These are phyloP conservation scores for Thomomys bottae DNA, from an alignment of 2,113 vertebrate genomes.

Conservation along the genomic window DNA sequence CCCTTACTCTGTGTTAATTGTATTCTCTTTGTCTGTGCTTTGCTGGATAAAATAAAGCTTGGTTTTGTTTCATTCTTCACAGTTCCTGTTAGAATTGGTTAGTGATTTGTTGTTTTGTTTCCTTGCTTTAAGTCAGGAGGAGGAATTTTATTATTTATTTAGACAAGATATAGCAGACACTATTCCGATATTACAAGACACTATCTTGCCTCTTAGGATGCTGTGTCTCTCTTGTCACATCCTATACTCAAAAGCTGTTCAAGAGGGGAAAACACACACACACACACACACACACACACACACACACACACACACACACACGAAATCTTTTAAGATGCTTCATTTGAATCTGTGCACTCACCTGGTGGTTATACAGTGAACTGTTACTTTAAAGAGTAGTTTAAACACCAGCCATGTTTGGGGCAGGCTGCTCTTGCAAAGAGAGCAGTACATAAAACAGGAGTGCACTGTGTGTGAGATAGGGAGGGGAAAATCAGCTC, in stretches of 20 bases:
- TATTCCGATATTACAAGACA: slow-evolving; percentile 13
- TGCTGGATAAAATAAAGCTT: slow-evolving; percentile 67
- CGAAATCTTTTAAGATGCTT: slow-evolving; percentile 83
- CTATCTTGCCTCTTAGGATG: slow-evolving; percentile 57
- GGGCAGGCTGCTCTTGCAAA: slow-evolving; percentile 99
- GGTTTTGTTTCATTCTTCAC: slow-evolving; percentile 62
- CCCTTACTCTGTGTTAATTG: slow-evolving; percentile 17
- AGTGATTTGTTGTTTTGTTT: slow-evolving; percentile 48
- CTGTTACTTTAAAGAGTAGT: slow-evolving; percentile 98
- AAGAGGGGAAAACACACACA: slow-evolving; percentile 27
- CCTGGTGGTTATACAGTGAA: slow-evolving; percentile 97
- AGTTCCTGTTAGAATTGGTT: slow-evolving; percentile 52
- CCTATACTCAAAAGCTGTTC: slow-evolving; percentile 80
- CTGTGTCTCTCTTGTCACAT: slow-evolving; percentile 56
- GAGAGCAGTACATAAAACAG: slow-evolving; percentile 97
- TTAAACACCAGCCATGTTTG: slow-evolving; percentile 99
- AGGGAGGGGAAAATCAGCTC: slow-evolving; percentile 95
- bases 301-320: neutral
- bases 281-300: neutral
- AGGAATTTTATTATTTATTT: slow-evolving; percentile 73
- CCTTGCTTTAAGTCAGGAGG: slow-evolving; percentile 43
- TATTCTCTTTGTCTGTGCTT: slow-evolving; percentile 53
- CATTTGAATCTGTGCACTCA: slow-evolving; percentile 90
- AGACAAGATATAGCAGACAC: slow-evolving; percentile 58
- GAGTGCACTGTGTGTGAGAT: slow-evolving; percentile 96